A percentile compares a stretch with the other conserved stretches of the same genome.
These are phyloP conservation scores for Hypolimnas misippus DNA, from an alignment of 2,888 invertebrate species.

Conservation along the genomic window DNA sequence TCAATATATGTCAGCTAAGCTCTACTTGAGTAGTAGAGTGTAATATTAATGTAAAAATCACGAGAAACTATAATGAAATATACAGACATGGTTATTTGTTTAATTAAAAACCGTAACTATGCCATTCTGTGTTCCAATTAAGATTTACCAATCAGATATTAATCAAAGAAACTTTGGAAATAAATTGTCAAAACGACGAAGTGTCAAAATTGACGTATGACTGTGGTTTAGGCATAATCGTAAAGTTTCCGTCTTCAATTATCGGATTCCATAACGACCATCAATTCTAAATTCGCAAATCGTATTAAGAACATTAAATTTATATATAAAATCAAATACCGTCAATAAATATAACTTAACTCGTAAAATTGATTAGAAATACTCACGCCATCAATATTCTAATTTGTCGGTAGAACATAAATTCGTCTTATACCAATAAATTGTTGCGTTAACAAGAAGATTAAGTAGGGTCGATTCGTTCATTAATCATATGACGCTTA, in stretches of 20 bases:
- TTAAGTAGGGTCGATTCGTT: conserved; percentile 35
- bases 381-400: conserved; percentile 40
- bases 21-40: no score
- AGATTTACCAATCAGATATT: not conserved
- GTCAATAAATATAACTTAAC: conserved; percentile 13
- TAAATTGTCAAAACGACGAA: not conserved
- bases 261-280: no score
- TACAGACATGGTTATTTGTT: no score
- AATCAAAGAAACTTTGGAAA: not conserved
- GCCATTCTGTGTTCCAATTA: not conserved
- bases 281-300: no score
- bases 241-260: not conserved
- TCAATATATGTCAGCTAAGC: no score
- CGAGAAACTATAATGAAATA: no score
- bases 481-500: conserved; percentile 38
- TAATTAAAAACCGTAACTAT: not conserved
- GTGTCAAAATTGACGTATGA: not conserved
- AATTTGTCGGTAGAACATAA: conserved; percentile 42
- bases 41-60: no score
- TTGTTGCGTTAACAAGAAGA: conserved; percentile 35
- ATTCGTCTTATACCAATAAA: conserved; percentile 39
- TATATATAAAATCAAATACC: not conserved
- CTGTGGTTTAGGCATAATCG: not conserved
- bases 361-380: conserved; percentile 25
- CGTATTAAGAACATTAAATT: no score